phyloP scores from a whole-genome alignment of 2,888 invertebrate genomes.

The Dolichopus griseipennis region DNA sequence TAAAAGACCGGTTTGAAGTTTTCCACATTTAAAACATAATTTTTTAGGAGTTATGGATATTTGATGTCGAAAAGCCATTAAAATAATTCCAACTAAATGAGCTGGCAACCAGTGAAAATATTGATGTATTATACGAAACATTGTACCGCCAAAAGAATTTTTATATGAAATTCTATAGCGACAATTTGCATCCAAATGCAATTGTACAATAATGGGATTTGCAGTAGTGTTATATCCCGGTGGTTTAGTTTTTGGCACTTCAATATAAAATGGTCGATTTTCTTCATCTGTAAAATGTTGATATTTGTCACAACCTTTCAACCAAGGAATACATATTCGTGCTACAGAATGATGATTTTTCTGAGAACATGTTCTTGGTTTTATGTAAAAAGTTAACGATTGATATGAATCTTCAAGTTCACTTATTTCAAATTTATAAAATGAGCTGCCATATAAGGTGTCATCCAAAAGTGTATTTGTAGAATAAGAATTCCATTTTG shows the following conservation, averaged over 20 bases:
- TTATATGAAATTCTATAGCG: constrained; percentile 56
- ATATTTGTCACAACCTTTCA: constrained; percentile 51
- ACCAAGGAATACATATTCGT: constrained; percentile 59
- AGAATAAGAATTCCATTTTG: constrained; percentile 40
- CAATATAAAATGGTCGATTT: constrained; percentile 50
- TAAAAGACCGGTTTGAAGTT: constrained; percentile 51
- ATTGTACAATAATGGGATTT: constrained; percentile 47
- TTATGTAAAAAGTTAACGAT: constrained; percentile 51
- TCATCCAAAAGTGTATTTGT: constrained; percentile 44
- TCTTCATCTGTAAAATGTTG: constrained; percentile 44
- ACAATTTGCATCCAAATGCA: constrained; percentile 63
- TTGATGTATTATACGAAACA: constrained; percentile 58
- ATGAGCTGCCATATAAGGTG: constrained; percentile 50
- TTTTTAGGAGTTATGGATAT: constrained; percentile 38
- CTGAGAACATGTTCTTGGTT: constrained; percentile 46
- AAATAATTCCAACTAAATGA: constrained; percentile 55
- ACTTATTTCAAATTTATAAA: constrained; percentile 53
- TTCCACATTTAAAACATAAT: constrained; percentile 42
- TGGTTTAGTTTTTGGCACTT: constrained; percentile 50
- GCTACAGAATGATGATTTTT: constrained; percentile 50
- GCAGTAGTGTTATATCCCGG: constrained; percentile 38
- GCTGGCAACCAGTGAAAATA: constrained; percentile 57
- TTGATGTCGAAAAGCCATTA: constrained; percentile 53
- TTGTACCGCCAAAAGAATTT: constrained; percentile 49
- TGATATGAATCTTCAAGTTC: constrained; percentile 52